Evolutionary conservation across 2,888 invertebrate species (phyloP), one percentile per base, ranked within the genome.

Genomic region (Melinaea menophilus): DNA sequence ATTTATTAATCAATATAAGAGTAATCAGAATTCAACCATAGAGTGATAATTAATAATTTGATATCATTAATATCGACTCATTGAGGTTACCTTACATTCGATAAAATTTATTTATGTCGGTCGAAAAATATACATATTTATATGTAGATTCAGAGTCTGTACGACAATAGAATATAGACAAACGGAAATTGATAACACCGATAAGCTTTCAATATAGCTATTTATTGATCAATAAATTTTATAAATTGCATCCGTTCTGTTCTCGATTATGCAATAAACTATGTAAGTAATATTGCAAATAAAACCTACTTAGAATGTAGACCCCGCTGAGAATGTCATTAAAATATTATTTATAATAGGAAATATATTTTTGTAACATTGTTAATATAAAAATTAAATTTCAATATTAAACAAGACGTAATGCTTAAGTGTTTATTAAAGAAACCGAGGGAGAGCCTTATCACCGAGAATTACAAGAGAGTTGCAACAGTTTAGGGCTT

Each of bases 101-200:
- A 22, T 22, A 22, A 22, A 22, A 22, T 22, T 22, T 22, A 1
- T 22, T 22, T 22, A 22, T 22, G 1, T 22, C 22, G 22, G 22
- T 22, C 22, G 1, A 22, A 22, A 22, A 1, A 22, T 22, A 22
- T 22, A 22, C 22, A 22, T 22, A 22, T 22, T 22, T 22, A 22
- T 22, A 22, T 22, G 22, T 22, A 22, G 22, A 22, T 22, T 22
- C 22, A 22, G 22, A 1, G 22, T 22, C 22, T 22, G 22, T 22
- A 22, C 22, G 22, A 22, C 22, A 22, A 22, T 22, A 22, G 22
- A 22, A 22, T n/a, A 48, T n/a, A 48, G 13, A 48, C 48, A 48
- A n/a, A 48, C 48, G 48, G 48, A 48, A 48, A 48, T 48, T 48
- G 48, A 48, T 48, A 48, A 48, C 48, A n/a, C n/a, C 48, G 13